phyloP scores from a whole-genome alignment of 1,140 invertebrate species.

The Maconellicoccus hirsutus region DNA sequence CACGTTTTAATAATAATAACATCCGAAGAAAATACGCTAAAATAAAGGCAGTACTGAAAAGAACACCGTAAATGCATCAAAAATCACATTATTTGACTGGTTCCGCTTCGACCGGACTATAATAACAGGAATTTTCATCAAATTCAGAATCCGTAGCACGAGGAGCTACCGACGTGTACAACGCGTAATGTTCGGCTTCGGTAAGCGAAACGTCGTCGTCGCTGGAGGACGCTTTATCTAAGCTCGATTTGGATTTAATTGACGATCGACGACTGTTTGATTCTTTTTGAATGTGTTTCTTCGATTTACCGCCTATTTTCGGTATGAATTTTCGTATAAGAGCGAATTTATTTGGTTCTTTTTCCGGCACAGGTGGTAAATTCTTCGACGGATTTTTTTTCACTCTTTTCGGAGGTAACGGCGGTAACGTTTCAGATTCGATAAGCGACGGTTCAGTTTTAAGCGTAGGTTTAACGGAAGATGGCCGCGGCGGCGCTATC shows the following conservation, averaged over 20 bases:
- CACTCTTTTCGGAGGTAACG: constrained; percentile 62
- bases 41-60: no score
- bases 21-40: no score
- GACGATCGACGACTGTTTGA: constrained; percentile 1
- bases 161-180: constrained; percentile 70
- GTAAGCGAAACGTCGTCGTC: constrained; percentile 46
- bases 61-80: no score
- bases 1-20: no score
- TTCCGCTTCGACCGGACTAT: constrained; percentile 61
- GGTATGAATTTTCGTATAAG: constrained; percentile 53
- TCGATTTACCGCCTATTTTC: constrained; percentile 29
- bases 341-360: constrained; percentile 41
- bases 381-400: constrained; percentile 45
- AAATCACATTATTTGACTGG: constrained; percentile 24
- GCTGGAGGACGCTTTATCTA: constrained; percentile 29
- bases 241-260: constrained; percentile 31
- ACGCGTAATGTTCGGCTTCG: constrained; percentile 72
- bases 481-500: constrained; percentile 31
- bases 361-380: constrained; percentile 36
- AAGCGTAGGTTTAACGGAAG: constrained; percentile 29
- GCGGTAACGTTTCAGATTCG: constrained; percentile 47
- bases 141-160: constrained; percentile 73
- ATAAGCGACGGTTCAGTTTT: background rate
- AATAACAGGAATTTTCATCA: constrained; percentile 74
- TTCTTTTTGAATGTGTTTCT: background rate